Evolutionary conservation across 2,888 invertebrate species (phyloP), one percentile per base, ranked within the genome.

Genomic region (Formica aserva): DNA sequence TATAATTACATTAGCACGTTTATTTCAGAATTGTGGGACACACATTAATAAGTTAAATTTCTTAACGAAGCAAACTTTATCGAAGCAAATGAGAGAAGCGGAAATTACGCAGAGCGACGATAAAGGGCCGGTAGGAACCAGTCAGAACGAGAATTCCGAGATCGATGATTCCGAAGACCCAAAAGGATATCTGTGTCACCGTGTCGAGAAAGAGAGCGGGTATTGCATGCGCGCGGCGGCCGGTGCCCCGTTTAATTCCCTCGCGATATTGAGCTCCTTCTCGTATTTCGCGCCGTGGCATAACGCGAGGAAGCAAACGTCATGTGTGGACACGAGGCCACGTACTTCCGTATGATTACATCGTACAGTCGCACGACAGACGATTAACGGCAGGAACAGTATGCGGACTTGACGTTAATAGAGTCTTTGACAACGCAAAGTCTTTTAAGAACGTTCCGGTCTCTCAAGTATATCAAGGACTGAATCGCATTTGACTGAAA

Each of bases 151-250:
- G 69, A 71, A 45, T 67, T 82, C 85, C 62, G 41, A n/a, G 62
- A 88, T 89, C 89, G 77, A 88, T 88, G 71, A 75, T 55, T 60
- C 29, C 57, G 60, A 29, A 72, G 32, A 45, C 65, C 45, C 45
- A 62, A 71, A 77, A 82, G 69, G 13, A 77, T 76, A 86, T 83
- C 45, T 76, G 62, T 85, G 71, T 66, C 63, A 81, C 63, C 75
- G 75, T 57, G 78, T 78, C 74, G 74, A 32, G 65, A 71, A 15
- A 9, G 29, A 52, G 52, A 67, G 69, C 41, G 52, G 62, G 9
- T n/a, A 52, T 52, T 75, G 74, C 86, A 82, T 85, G 84, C 91
- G 91, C 89, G 86, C 4, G 52, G 18, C 38, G 29, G 5, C 18
- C 45, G 45, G 45, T 45, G 45, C 52, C n/a, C 52, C 41, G 55